Base-by-base conservation (phyloP, 1,140 invertebrate genomes). In the Calosoma granatense region DNA sequence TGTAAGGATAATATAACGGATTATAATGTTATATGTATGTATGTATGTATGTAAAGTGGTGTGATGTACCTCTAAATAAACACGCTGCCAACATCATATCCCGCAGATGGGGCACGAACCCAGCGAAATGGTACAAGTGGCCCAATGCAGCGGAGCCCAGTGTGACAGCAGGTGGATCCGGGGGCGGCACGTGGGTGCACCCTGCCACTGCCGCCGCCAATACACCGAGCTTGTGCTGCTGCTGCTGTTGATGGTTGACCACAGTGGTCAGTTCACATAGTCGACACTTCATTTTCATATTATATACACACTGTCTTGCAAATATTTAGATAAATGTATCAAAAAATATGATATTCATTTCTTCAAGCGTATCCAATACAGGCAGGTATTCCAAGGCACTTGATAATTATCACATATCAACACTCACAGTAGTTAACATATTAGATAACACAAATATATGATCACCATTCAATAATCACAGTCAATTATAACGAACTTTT, bases 81-180 rank as follows among this genome's bases (percentile, higher is more conserved):
- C 73, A 78, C 57, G 77, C 75, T 56, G 76, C 73, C 55, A 79
- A 64, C 75, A 79, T 77, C 72, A 78, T 75, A 62, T 80, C 76
- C 67, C 76, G 76, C 56, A 80, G 69, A 59, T 76, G 76, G 19
- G 76, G 74, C 58, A 77, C 61, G 67, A 76, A 74, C 55, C 64
- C 70, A 67, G 62, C 61, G 70, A 47, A 64, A 66, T 72, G 60
- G 63, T 66, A 63, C 58, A 67, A 58, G 64, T 72, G 67, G 66
- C 68, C 17, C 72, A 59, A 14, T 71, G 71, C 15, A 74, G 53
- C 64, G 70, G 65, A 36, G 64, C 72, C 55, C 65, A 67, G 55
- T 66, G 72, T 52, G 14, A 53, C 52, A 61, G 47, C 22, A 60
- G 59, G 67, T 67, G n/a, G 69, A 65, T 54, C 65, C 71, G 22